Conservation (phyloP, 2,113 vertebrate species). For the Dolichotis patagonum region DNA sequence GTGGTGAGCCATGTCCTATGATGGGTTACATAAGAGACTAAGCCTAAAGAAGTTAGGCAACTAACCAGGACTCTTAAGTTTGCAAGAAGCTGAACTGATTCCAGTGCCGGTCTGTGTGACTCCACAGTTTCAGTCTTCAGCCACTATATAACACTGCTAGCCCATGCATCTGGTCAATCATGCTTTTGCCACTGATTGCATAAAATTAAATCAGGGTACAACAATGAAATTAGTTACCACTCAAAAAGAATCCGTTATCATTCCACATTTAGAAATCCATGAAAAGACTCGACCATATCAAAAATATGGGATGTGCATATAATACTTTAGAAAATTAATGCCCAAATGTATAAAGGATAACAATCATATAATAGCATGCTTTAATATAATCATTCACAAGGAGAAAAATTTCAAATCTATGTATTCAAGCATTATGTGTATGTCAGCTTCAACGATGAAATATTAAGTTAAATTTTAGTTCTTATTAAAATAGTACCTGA, state of each 20-base stretch:
- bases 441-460: neutral
- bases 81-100: neutral
- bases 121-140: neutral
- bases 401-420: neutral
- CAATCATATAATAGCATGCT: neutral
- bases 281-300: neutral
- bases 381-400: neutral
- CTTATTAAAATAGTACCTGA: slow-evolving; percentile 14
- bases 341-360: neutral
- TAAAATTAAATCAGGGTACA: neutral
- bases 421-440: neutral
- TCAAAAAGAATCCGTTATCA: neutral
- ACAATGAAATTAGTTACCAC: neutral
- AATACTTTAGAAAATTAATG: neutral
- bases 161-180: neutral
- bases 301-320: neutral
- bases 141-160: neutral
- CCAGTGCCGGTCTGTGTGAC: neutral
- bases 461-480: slow-evolving; percentile 34
- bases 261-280: neutral
- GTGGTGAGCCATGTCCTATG: neutral
- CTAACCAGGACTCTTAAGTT: neutral
- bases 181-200: neutral
- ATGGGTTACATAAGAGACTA: neutral
- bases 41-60: neutral